Evolutionary conservation across 30 jellyfish, hydroid and myxozoan species (phyloP).

Genomic region (Chrysaora quinquecirrha): DNA sequence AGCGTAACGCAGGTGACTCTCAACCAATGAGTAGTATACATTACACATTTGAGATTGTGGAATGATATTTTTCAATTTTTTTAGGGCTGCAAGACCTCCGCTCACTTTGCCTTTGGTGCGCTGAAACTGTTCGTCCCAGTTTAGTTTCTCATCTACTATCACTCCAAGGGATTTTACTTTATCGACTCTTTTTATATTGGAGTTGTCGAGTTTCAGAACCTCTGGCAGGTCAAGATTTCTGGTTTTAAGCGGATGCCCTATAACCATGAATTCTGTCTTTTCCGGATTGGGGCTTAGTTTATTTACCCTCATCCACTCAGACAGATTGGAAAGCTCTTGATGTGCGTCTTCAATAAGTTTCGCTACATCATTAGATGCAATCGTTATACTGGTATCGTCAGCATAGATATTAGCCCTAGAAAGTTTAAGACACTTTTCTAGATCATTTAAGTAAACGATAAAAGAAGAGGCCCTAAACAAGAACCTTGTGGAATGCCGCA

Average conservation of each 20-base stretch:
- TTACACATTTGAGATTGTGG: conserved; percentile 29
- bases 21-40: conserved; percentile 19
- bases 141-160: conserved; percentile 26
- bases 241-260: conserved; percentile 36
- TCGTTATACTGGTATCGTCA: conserved; percentile 42
- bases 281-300: conserved; percentile 36
- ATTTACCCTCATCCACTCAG: conserved; percentile 27
- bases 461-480: conserved; percentile 53
- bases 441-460: conserved; percentile 27
- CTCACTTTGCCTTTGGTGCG: conserved; percentile 28
- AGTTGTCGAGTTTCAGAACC: conserved; percentile 13
- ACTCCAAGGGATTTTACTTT: conserved; percentile 28
- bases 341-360: conserved; percentile 49
- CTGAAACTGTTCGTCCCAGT: conserved; percentile 35
- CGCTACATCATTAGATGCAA: conserved; percentile 34
- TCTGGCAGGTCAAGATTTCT: conserved; percentile 46
- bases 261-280: conserved; percentile 33
- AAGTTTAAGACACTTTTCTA: conserved; percentile 41
- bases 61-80: conserved; percentile 17
- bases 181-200: conserved; percentile 17
- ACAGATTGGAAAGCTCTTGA: conserved; percentile 17
- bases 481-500: conserved; percentile 58
- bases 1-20: conserved; percentile 35
- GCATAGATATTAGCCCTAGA: conserved; percentile 53
- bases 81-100: conserved; percentile 45